Base-by-base conservation (phyloP, 1,140 invertebrate species). In the Drosophila gunungcola region DNA sequence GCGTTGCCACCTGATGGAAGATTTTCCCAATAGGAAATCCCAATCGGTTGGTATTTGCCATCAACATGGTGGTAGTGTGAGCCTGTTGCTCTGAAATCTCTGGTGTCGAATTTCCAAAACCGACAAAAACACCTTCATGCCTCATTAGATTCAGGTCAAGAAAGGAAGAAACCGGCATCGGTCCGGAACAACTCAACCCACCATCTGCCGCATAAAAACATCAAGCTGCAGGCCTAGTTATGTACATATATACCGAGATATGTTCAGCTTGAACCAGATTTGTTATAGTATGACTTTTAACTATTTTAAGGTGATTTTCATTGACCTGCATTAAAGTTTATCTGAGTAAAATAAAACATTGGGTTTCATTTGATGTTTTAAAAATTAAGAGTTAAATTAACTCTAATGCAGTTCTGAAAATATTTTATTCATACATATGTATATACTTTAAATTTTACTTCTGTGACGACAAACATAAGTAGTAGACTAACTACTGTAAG, bases 1-100 rank as follows among this genome's bases (percentile, higher is more conserved):
- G 83, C 75, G 82, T 86, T 86, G 82, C 82, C 82, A 86, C 78
- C 64, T 82, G 42, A 80, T 39, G 39, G 3, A 46, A 3, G n/a
- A 43, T 36, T 61, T 53, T 64, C 55, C 74, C 78, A 82, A 79
- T 88, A 46, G 69, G 81, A 77, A 73, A 42, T 49, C 52, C 42
- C 56, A 62, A 45, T 73, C 10, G 6, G 16, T 43, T 49, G 36
- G 51, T 43, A 32, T 43, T 36, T 21, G 6, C 13, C 27, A 42
- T 10, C 54, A 49, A 36, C 49, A 53, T 58, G 58, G 61, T 64
- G 60, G 29, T 36, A 48, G 27, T 7, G 7, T 16, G 32, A 52
- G 73, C 78, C 81, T 84, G 73, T 78, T 81, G 82, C 63, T 56
- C 25, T 3, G 29, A 45, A 16, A 29, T 54, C 25, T 68, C 27